Evolutionary conservation across 2,113 vertebrate genomes (phyloP), one percentile per base, ranked within the genome.

Genomic region (Solea senegalensis): DNA sequence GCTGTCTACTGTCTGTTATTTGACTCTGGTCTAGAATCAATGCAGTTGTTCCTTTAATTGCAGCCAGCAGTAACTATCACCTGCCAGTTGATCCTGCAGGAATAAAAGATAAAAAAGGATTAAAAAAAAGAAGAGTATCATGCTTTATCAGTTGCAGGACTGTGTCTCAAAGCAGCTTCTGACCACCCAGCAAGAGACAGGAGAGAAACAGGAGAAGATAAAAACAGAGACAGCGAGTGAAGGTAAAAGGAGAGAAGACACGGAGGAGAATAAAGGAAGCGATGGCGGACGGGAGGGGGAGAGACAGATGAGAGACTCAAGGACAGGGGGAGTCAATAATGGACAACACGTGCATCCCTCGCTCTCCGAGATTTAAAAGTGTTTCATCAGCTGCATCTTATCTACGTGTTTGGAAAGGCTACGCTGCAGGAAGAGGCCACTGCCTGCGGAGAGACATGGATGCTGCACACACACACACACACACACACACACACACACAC

Each of bases 361-460:
- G 10, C 71, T 78, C 65, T 64, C 27, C 26, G 69, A 72, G 78
- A 84, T 82, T 76, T 69, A 68, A 86, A 90, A 80, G 44, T 72
- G 79, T 90, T 89, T 90, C 78, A 86, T 90, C 84, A 88, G 87
- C 89, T 84, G 90, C 71, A 69, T 82, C 82, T 88, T 90, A 88
- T 90, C 83, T 81, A 59, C 2, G 9, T 73, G 65, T 74, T 70
- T 80, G 28, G 67, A 69, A 62, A 66, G 26, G 54, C 40, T 64
- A 8, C 4, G 46, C 66, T 65, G 77, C 9, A 50, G 48, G 62
- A 48, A 45, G 64, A 75, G 83, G 66, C 61, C 68, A 54, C 69
- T 41, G 69, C 78, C 65, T 80, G 72, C 55, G 61, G 65, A 81
- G 75, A 75, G 76, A 82, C 77, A 91, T 73, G 83, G 83, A 83